Base-by-base conservation (phyloP, 2,797 vertebrate genomes). In the Channa striata region DNA sequence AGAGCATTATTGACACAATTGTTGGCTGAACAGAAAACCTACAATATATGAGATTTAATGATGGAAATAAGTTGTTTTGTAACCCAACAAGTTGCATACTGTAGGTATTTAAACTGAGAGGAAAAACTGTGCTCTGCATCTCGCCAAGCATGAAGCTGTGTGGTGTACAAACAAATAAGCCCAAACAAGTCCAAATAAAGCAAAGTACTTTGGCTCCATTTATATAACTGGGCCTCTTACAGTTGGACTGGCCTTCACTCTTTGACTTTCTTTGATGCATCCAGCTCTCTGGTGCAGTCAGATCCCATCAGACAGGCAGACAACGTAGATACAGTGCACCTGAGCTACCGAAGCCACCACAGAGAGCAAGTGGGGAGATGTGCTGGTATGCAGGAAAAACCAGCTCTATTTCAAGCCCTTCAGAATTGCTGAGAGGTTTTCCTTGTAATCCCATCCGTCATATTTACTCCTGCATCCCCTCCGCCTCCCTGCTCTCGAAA, bases 201-300 rank as follows among this genome's bases (percentile, higher is more conserved):
- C 91, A 91, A 91, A 93, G 92, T 90, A 91, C 91, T 92, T 92
- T 93, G 91, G 91, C 89, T 87, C 87, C 91, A 87, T 91, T 91
- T 93, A 90, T 91, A 83, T 85, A 88, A 89, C 87, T 82, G 85
- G 80, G 85, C 85, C 88, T 90, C 90, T 91, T 90, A 85, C 88
- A 89, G 92, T 89, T 84, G 89, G 87, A 82, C 80, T 59, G 82
- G 84, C 83, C 84, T 73, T 74, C 70, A 66, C 85, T 86, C 85
- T 81, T 74, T 82, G 87, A 80, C 78, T 67, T 33, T 34, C 85
- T 93, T 93, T 92, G 89, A 93, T 92, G 86, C 74, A 74, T 76
- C 71, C 81, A 66, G 74, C 78, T 81, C 81, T 87, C 87, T 73
- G 86, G 88, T 83, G 86, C 78, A 79, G 83, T 89, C 84, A 72